Base-by-base conservation (phyloP, 2,888 invertebrate genomes). In the Noctua pronuba region DNA sequence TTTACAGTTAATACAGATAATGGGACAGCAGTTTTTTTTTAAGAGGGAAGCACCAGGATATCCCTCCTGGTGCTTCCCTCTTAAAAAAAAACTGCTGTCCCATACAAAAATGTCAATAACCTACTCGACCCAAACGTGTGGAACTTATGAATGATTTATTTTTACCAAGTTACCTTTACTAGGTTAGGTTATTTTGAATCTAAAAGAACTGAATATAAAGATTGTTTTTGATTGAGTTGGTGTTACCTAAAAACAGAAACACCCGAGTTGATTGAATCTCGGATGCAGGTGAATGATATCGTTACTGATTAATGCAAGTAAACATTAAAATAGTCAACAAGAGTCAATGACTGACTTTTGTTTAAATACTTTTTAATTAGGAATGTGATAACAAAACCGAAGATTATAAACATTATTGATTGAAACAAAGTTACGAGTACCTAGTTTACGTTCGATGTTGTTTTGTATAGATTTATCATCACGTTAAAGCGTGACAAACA, bases 241-340 rank as follows among this genome's bases (percentile, higher is more conserved):
- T 18, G 8, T 5, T 2, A 41, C 38, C 6, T 31, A 35, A 10
- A 62, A 62, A 60, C 13, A 31, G 4, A 35, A 21, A 44, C 7
- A n/a, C 0, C 5, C 18, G 31, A 64, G 64, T 83, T 58, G 41
- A 77, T 79, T 79, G 46, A 84, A 79, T 84, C 46, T 55, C 18
- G 28, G 28, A 66, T 55, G 49, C 73, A 80, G 80, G 73, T 85
- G 85, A 80, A 85, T 55, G n/a, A 62, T 73, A 67, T 67, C 52
- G 46, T 38, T n/a, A 70, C 31, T 31, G 24, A 79, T 55, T 38
- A 62, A 62, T 41, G 1, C 2, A 28, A 24, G 71, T 67, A 62
- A 80, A 80, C 46, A 80, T 38, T 11, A 21, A 60, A 70, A 71
- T 41, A 8, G 21, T 64, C 21, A 66, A 80, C 66, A 80, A 44